Evolutionary conservation across 2,113 vertebrate species (phyloP), one percentile per base, ranked within the genome.

Genomic region (Sakesphorus luctuosus): DNA sequence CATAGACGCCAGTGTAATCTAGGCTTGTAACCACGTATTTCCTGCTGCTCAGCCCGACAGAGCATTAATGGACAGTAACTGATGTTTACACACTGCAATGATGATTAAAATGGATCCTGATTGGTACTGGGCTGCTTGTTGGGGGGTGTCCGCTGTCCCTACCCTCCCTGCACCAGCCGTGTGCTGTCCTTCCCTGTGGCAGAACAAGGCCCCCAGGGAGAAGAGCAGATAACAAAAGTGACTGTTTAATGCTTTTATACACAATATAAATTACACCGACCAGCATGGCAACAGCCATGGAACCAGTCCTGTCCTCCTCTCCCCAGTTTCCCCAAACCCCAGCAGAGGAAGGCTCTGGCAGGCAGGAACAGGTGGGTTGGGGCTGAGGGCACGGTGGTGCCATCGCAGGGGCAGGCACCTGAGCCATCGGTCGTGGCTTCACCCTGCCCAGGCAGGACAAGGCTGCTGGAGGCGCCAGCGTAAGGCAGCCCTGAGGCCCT

Each of bases 261-360:
- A 97, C 97, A 96, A 97, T 97, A 97, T 97, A 97, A 97, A 97
- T 97, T 97, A 97, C 97, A 97, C 87, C 28, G 93, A 94, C 87
- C 15, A 76, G 94, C 86, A 61, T 58, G 86, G 96, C 92, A 23
- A 43, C 92, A 74, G 93, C 93, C 88, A 95, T 29, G 26, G 94
- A 89, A 65, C 83, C 89, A 96, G 94, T 90, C 94, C 89, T 92
- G 89, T 80, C 78, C 40, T 85, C 65, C 79, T 40, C 38, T 15
- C 33, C 84, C 38, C 28, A 35, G n/a, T 55, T 56, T 40, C 78
- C 85, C 78, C 75, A 46, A 18, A 46, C 7, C 65, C 86, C 0
- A 5, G 79, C 79, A 75, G 47, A 90, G 46, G 76, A 95, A 68
- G 59, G 84, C 68, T 90, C 79, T 0, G 7, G 26, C 62, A 25